Percentiles rank a stretch among this genome's conserved stretches.
phyloP scores from a whole-genome alignment of 2,113 vertebrate genomes.

The Morphnarchus princeps region DNA sequence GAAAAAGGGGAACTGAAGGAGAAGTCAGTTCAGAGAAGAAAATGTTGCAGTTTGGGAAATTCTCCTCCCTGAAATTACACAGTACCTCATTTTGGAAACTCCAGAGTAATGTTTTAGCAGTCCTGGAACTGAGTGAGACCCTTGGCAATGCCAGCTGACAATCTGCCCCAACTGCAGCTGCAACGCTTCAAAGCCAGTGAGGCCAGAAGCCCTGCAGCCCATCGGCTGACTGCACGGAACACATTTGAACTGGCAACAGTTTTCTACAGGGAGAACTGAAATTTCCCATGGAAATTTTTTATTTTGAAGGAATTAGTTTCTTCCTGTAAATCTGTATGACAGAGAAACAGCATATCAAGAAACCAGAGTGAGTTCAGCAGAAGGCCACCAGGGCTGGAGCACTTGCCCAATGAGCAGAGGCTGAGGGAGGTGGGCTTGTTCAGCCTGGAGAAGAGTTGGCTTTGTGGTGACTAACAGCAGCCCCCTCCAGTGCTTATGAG shows the following conservation, averaged over 20 bases:
- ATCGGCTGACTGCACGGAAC: neutral
- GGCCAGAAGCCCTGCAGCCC: neutral
- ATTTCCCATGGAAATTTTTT: neutral
- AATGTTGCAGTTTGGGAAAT: constrained; percentile 6
- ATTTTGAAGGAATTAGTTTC: neutral
- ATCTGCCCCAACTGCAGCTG: neutral
- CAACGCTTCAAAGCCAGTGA: rapidly evolving
- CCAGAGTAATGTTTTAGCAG: neutral
- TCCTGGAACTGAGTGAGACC: neutral
- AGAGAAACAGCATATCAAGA: neutral
- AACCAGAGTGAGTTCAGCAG: neutral
- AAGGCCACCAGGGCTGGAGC: neutral
- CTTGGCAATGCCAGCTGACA: neutral
- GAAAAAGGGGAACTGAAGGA: neutral
- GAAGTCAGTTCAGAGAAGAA: neutral
- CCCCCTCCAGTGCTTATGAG: neutral
- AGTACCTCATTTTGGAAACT: constrained; percentile 23
- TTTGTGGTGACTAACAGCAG: neutral
- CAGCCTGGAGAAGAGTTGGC: neutral
- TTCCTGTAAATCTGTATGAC: neutral
- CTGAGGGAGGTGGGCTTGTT: neutral
- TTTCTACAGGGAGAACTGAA: neutral
- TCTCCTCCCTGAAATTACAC: constrained; percentile 11
- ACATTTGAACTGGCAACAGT: neutral
- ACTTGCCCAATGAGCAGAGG: neutral